Percentiles rank a stretch among this genome's conserved stretches.
Evolutionary conservation across 2,113 vertebrate species (phyloP).

Genomic region (human (Homo sapiens)): GRCh38 chr2:177652001-177652500

Average conservation of each 20-base stretch:
- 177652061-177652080: neutral
- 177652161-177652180: neutral
- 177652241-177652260: neutral
- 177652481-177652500: neutral
- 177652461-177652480: neutral
- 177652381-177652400: neutral
- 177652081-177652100: neutral
- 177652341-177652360: neutral
- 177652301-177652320: neutral
- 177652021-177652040: neutral
- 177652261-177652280: neutral
- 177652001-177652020: neutral
- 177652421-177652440: neutral
- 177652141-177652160: neutral
- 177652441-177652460: neutral
- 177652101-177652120: neutral
- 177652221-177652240: neutral
- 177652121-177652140: conserved; percentile 26
- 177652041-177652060: neutral
- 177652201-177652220: neutral
- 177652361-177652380: neutral
- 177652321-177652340: neutral
- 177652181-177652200: neutral
- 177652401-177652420: neutral
- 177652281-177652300: neutral